Evolutionary conservation across 2,888 invertebrate genomes (phyloP).

Genomic region (Horisme vitalbata): DNA sequence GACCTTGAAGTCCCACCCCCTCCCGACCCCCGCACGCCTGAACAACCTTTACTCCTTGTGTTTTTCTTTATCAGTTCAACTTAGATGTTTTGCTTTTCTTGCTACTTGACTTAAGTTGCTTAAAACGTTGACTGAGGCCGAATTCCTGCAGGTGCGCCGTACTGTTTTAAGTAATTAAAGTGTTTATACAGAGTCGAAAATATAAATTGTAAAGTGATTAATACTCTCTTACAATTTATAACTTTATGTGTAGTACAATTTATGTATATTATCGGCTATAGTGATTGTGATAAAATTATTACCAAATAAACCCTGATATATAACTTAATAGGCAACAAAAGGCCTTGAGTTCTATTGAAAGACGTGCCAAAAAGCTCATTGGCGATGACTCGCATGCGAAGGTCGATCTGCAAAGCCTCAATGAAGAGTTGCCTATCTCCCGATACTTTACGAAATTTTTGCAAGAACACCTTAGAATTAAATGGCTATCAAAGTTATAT

Average conservation of each 20-base stretch:
- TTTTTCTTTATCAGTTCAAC: slow-evolving; percentile 31
- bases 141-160: no score
- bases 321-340: slow-evolving; percentile 7
- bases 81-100: slow-evolving; percentile 27
- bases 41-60: slow-evolving; percentile 57
- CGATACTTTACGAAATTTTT: neutral
- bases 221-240: no score
- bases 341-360: slow-evolving; percentile 17
- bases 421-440: slow-evolving; percentile 4
- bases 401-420: slow-evolving; percentile 10
- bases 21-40: slow-evolving; percentile 36
- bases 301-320: slow-evolving; percentile 2
- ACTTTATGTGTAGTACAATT: no score
- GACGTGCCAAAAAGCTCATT: slow-evolving; percentile 20
- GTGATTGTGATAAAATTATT: neutral
- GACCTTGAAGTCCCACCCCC: slow-evolving; percentile 49
- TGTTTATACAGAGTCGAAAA: no score
- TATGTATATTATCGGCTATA: no score
- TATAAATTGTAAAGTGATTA: no score
- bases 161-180: no score
- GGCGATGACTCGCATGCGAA: slow-evolving; percentile 12
- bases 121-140: no score
- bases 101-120: slow-evolving; percentile 1
- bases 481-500: neutral
- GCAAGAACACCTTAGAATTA: neutral